phyloP scores from a whole-genome alignment of 2,888 invertebrate genomes.

The Spilosoma lubricipeda region DNA sequence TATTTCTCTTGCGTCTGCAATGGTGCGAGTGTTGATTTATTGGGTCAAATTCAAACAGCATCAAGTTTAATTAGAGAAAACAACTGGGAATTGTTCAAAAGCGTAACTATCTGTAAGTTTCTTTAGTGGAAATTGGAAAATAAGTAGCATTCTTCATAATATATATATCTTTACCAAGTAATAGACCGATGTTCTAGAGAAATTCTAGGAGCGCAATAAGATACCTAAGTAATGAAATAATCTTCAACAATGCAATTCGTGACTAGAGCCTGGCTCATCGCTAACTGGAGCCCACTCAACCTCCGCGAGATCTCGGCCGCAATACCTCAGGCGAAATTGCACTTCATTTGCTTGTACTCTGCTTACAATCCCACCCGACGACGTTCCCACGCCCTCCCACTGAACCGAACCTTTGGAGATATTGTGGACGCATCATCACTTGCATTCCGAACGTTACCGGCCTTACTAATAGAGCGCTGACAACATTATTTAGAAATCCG shows the following conservation, averaged over 20 bases:
- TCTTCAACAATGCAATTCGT: slow-evolving; percentile 75
- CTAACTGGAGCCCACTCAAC: slow-evolving; percentile 47
- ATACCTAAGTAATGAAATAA: slow-evolving; percentile 74
- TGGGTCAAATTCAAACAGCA: slow-evolving; percentile 52
- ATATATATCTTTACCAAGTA: slow-evolving; percentile 20
- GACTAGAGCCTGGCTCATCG: slow-evolving; percentile 58
- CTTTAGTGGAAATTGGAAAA: slow-evolving; percentile 25
- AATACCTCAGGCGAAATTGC: slow-evolving; percentile 75
- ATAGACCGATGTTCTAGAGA: slow-evolving; percentile 28
- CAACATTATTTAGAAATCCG: slow-evolving; percentile 66
- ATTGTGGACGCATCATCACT: slow-evolving; percentile 55
- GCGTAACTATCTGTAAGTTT: slow-evolving; percentile 22
- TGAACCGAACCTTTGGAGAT: slow-evolving; percentile 56
- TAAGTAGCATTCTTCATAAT: slow-evolving; percentile 26
- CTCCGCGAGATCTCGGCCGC: slow-evolving; percentile 65
- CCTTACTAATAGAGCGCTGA: slow-evolving; percentile 62
- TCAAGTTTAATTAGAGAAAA: slow-evolving; percentile 52
- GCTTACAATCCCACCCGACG: slow-evolving; percentile 63
- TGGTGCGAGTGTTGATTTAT: slow-evolving; percentile 50
- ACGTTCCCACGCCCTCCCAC: slow-evolving; percentile 74
- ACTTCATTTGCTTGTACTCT: slow-evolving; percentile 78
- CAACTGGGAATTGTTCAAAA: slow-evolving; percentile 46
- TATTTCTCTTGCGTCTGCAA: slow-evolving; percentile 39
- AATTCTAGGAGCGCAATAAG: slow-evolving; percentile 48
- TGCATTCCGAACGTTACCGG: slow-evolving; percentile 50